phyloP scores from a whole-genome alignment of 37 sponge, comb jelly and placozoan species.

The Geodia barretti region DNA sequence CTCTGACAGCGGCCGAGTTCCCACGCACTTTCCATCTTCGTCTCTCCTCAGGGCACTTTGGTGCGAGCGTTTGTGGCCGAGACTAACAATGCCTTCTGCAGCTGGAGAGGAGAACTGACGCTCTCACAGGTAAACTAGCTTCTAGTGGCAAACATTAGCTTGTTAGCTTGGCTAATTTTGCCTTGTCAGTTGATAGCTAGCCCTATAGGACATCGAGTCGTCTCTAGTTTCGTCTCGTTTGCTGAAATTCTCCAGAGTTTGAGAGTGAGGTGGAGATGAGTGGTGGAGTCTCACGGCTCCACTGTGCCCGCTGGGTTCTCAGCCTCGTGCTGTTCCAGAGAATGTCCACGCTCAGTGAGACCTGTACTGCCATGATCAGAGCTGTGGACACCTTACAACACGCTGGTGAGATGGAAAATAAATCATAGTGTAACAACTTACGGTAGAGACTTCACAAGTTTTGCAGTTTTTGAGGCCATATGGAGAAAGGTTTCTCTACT shows the following conservation, averaged over 20 bases:
- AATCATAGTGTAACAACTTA: too few relatives aligned
- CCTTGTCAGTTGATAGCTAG: too few relatives aligned
- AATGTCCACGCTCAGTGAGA: neutral
- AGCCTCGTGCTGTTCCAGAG: constrained; percentile 27
- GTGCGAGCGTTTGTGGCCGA: constrained; percentile 15
- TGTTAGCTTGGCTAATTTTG: too few relatives aligned
- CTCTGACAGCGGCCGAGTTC: too few relatives aligned
- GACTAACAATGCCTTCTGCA: constrained; percentile 54
- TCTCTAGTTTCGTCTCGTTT: neutral
- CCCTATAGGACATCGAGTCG: too few relatives aligned
- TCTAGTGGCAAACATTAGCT: too few relatives aligned
- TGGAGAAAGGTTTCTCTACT: too few relatives aligned
- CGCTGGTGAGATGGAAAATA: too few relatives aligned
- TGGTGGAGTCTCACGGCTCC: neutral
- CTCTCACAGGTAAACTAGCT: constrained; percentile 56
- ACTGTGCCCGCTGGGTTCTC: constrained; percentile 11
- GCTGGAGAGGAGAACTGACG: constrained; percentile 45
- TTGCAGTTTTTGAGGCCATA: too few relatives aligned
- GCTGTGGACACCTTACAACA: constrained; percentile 9
- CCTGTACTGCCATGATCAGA: constrained; percentile 24
- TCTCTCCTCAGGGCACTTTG: constrained; percentile 17
- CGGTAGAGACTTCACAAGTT: too few relatives aligned
- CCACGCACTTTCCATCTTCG: too few relatives aligned
- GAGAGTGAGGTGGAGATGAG: constrained; percentile 28
- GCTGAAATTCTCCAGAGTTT: constrained; percentile 35